A percentile compares a stretch with the other conserved stretches of the same genome.
Evolutionary conservation across 2,888 invertebrate genomes (phyloP).

Genomic region (Xanthia togata): DNA sequence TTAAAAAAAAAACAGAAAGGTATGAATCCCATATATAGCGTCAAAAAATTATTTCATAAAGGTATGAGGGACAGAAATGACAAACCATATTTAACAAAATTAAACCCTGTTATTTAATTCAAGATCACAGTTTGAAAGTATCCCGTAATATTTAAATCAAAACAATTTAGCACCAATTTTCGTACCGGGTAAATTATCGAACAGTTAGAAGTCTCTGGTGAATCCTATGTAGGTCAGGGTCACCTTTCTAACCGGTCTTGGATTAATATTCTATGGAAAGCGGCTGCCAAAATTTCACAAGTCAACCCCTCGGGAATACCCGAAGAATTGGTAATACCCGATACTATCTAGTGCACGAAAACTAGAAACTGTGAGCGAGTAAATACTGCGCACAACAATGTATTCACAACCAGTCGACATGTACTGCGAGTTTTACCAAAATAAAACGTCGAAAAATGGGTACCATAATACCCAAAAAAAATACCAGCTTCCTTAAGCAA

Average conservation of each 20-base stretch:
- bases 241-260: neutral
- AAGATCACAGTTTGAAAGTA: neutral
- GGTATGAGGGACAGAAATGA: too few species aligned
- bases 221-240: neutral
- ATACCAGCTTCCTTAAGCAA: too few species aligned
- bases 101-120: neutral
- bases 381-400: too few species aligned
- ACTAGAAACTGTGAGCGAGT: neutral
- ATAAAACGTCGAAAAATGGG: too few species aligned
- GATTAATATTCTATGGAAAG: conserved; percentile 16
- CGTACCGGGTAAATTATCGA: neutral
- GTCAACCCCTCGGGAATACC: neutral
- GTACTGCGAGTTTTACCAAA: too few species aligned
- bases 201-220: neutral
- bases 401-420: too few species aligned
- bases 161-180: neutral
- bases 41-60: too few species aligned
- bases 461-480: too few species aligned
- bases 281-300: conserved; percentile 7
- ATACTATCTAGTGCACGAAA: neutral
- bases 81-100: too few species aligned
- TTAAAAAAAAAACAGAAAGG: too few species aligned
- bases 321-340: neutral
- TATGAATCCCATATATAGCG: too few species aligned
- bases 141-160: neutral